These are phyloP conservation scores for Cyclargus thomasi DNA, from an alignment of 1,140 invertebrate species.

Conservation along the genomic window DNA sequence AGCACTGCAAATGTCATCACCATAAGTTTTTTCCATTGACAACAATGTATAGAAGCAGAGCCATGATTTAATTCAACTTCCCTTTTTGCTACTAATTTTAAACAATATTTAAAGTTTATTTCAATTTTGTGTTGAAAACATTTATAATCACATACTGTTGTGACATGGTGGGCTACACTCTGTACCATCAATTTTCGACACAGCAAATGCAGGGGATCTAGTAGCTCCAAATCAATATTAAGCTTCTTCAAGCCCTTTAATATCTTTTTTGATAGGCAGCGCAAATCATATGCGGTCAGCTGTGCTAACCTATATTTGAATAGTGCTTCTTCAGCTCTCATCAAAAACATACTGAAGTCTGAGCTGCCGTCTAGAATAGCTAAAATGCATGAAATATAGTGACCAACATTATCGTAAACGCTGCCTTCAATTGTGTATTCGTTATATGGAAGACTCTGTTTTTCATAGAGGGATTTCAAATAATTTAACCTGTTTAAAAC, in stretches of 20 bases:
- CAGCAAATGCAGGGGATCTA: slow-evolving; percentile 39
- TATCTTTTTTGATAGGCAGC: slow-evolving; percentile 59
- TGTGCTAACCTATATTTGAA: slow-evolving; percentile 47
- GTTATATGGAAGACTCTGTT: slow-evolving; percentile 42
- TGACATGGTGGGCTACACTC: slow-evolving; percentile 50
- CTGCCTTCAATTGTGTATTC: slow-evolving; percentile 78
- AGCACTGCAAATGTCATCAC: slow-evolving; percentile 69
- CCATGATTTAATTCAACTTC: slow-evolving; percentile 73
- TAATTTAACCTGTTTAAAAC: slow-evolving; percentile 42
- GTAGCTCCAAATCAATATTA: slow-evolving; percentile 27
- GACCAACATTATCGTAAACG: slow-evolving; percentile 75
- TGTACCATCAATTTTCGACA: slow-evolving; percentile 53
- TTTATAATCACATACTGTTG: slow-evolving; percentile 35
- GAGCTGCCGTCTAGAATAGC: slow-evolving; percentile 38
- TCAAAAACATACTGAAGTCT: slow-evolving; percentile 43
- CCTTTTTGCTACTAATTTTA: slow-evolving; percentile 69
- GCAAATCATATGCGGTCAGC: slow-evolving; percentile 48
- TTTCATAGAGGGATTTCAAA: slow-evolving; percentile 43
- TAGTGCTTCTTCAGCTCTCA: slow-evolving; percentile 44
- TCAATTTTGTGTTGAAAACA: slow-evolving; percentile 46
- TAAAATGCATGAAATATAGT: slow-evolving; percentile 76
- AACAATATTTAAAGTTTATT: slow-evolving; percentile 74
- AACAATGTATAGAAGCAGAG: slow-evolving; percentile 71
- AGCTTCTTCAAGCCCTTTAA: slow-evolving; percentile 47
- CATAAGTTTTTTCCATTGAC: slow-evolving; percentile 75